A percentile compares a stretch with the other conserved stretches of the same genome.
Evolutionary conservation across 2,113 vertebrate genomes (phyloP).

Genomic region (Catagonus wagneri): DNA sequence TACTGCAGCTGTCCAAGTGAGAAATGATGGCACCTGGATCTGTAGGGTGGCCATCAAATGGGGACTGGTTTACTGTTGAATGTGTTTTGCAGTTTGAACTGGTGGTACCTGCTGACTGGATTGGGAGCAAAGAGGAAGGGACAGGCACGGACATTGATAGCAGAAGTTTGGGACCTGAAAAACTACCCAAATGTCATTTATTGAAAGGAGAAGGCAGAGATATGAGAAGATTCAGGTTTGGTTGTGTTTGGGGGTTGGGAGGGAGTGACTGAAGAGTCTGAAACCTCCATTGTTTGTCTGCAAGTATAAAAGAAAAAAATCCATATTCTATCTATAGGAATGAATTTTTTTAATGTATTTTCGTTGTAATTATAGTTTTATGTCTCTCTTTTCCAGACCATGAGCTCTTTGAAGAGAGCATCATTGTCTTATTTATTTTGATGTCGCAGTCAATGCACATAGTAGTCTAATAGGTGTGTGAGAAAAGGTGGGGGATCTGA

Average conservation of each 20-base stretch:
- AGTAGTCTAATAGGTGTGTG: not conserved
- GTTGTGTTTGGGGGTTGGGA: not conserved
- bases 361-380: not conserved
- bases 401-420: not conserved
- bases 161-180: not conserved
- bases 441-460: not conserved
- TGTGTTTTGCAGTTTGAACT: not conserved
- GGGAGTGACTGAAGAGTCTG: not conserved
- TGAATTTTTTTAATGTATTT: not conserved
- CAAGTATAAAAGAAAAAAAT: slow-evolving; percentile 34
- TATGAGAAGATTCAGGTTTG: not conserved
- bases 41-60: not conserved
- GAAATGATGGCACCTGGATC: not conserved
- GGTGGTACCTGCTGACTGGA: not conserved
- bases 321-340: not conserved
- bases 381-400: not conserved
- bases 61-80: not conserved
- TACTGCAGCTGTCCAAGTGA: not conserved
- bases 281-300: not conserved
- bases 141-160: not conserved
- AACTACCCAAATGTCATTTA: not conserved
- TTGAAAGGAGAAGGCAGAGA: not conserved
- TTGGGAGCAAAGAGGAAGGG: not conserved
- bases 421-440: slow-evolving; percentile 15
- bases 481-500: not conserved